phyloP scores from a whole-genome alignment of 92 coral and sea anemone genomes.

The Pocillopora meandrina region DNA sequence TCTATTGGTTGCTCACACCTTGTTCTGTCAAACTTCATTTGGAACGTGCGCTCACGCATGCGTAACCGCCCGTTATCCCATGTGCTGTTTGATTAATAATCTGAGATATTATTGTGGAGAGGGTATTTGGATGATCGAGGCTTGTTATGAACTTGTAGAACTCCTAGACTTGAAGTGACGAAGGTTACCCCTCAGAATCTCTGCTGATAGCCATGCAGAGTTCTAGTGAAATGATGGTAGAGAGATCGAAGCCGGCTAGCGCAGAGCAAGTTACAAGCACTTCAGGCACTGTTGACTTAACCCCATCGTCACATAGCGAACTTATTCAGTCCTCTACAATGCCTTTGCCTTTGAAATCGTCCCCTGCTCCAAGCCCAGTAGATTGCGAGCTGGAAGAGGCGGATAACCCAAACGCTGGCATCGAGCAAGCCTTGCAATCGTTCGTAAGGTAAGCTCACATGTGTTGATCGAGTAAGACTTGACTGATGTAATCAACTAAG shows the following conservation, averaged over 20 bases:
- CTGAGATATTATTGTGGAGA: neutral
- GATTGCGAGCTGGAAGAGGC: constrained; percentile 62
- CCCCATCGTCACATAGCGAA: constrained; percentile 28
- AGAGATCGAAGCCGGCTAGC: constrained; percentile 41
- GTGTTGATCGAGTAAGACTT: neutral
- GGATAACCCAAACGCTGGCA: constrained; percentile 60
- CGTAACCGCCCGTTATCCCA: constrained; percentile 57
- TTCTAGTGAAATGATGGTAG: constrained; percentile 27
- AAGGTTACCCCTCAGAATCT: constrained; percentile 1
- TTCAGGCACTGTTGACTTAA: constrained; percentile 39
- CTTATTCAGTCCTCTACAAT: constrained; percentile 45
- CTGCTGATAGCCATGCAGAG: constrained; percentile 40
- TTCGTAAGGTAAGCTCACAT: constrained; percentile 55
- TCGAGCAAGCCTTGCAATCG: constrained; percentile 69
- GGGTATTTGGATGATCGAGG: constrained; percentile 8
- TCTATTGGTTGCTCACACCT: constrained; percentile 49
- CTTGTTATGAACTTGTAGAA: neutral
- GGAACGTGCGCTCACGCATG: constrained; percentile 53
- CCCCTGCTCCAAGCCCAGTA: constrained; percentile 38
- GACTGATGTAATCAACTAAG: neutral
- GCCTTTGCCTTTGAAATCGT: constrained; percentile 32
- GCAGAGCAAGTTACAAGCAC: constrained; percentile 20
- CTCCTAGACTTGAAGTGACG: constrained; percentile 8
- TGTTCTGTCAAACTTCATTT: constrained; percentile 41
- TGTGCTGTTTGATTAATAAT: constrained; percentile 55